These are phyloP conservation scores for Folsomia manolachei DNA, from an alignment of 2,888 invertebrate species.

Conservation along the genomic window DNA sequence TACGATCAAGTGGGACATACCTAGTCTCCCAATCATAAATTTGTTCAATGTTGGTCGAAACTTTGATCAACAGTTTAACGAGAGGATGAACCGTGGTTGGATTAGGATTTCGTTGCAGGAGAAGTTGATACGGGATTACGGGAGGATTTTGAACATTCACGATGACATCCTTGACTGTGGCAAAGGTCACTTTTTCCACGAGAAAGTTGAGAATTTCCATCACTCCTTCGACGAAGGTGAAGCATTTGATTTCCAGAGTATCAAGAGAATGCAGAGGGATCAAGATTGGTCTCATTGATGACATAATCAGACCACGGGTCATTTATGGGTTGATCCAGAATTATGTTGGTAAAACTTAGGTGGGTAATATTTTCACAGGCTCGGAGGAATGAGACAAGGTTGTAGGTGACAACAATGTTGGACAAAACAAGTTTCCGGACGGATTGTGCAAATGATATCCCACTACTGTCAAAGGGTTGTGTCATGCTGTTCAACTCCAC, in stretches of 20 bases:
- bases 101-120: constrained; percentile 29
- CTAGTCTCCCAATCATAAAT: constrained; percentile 28
- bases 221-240: constrained; percentile 41
- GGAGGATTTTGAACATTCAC: constrained; percentile 43
- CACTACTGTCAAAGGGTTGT: constrained; percentile 35
- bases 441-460: constrained; percentile 34
- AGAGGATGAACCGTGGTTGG: constrained; percentile 29
- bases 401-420: constrained; percentile 47
- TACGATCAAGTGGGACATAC: too few relatives aligned
- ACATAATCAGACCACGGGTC: constrained; percentile 30
- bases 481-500: constrained; percentile 46
- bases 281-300: not conserved
- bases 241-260: constrained; percentile 42
- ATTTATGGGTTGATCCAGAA: constrained; percentile 42
- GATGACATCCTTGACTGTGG: constrained; percentile 32
- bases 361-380: constrained; percentile 28
- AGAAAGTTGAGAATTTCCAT: constrained; percentile 38
- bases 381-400: constrained; percentile 39
- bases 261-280: constrained; percentile 30
- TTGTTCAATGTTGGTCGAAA: constrained; percentile 22
- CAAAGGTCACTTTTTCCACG: constrained; percentile 30
- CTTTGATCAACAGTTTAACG: constrained; percentile 28
- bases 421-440: constrained; percentile 36
- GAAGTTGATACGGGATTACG: constrained; percentile 32
- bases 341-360: constrained; percentile 37